Evolutionary conservation across 1,140 invertebrate genomes (phyloP), one percentile per base, ranked within the genome.

Genomic region (Tetragnatha versicolor): DNA sequence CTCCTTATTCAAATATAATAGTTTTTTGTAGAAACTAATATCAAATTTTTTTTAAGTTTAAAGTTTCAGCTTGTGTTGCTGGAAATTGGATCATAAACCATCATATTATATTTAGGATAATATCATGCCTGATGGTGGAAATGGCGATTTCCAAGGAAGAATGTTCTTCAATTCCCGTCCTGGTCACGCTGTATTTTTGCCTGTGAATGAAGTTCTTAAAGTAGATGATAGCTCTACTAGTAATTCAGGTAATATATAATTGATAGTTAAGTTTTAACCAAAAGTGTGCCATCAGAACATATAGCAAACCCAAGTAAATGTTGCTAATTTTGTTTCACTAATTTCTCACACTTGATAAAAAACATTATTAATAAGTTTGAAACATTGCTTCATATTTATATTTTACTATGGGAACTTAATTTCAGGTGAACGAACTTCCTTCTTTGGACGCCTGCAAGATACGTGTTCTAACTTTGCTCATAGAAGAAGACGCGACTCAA

Each of bases 101-200:
- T n/a, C n/a, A n/a, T n/a, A n/a, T n/a, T n/a, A n/a, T 51, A 29
- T 65, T 0, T 27, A 85, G 84, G 84, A 85, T 61, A 82, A 81
- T 45, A 58, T 77, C 4, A 81, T 85, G 33, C 73, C 73, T 27
- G 83, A 83, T 45, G 61, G 79, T 14, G 81, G 81, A 35, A 93
- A 96, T 88, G 95, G 94, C 66, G 89, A 87, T 6, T 92, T 92
- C 82, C 89, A 91, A 82, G 91, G 91, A 3, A 83, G 88, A 60
- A 88, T 90, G 39, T 90, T 91, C 84, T 95, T 95, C 84, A 84
- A 88, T n/a, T 94, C 93, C 86, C 88, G 88, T 22, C 88, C 85
- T 27, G 86, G 87, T 61, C 88, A 89, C 85, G 89, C 89, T 0
- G 87, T 89, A 7, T 84, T 90, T 25, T 86, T 90, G 17, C 88